phyloP scores from a whole-genome alignment of 2,113 vertebrate genomes.

The Okapia johnstoni region DNA sequence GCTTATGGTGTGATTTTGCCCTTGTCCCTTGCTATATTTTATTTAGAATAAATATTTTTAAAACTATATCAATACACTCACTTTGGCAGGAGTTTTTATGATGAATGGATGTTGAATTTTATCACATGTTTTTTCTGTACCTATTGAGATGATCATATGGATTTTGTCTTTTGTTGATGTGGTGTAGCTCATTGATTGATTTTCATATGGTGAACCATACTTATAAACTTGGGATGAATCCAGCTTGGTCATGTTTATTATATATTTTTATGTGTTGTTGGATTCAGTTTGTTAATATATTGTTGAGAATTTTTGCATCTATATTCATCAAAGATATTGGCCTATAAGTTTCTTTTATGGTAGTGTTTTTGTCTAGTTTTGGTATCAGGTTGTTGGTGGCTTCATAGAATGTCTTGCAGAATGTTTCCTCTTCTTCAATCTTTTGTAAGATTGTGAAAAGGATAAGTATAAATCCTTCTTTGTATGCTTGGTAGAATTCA shows the following conservation, averaged over 20 bases:
- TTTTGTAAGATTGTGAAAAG: not conserved
- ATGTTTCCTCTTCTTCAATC: not conserved
- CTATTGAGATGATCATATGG: not conserved
- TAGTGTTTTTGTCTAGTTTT: not conserved
- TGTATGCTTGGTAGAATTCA: not conserved
- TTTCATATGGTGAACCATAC: not conserved
- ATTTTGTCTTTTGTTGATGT: not conserved
- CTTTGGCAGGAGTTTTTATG: not conserved
- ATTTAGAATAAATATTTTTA: not conserved
- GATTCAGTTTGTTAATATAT: not conserved
- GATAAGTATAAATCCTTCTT: not conserved
- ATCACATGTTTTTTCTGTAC: not conserved
- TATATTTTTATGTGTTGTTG: not conserved
- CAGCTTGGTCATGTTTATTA: not conserved
- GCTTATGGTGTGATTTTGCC: not conserved
- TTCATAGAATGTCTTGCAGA: not conserved
- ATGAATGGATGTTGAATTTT: not conserved
- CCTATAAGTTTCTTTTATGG: not conserved
- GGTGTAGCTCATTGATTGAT: not conserved
- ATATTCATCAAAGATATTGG: not conserved
- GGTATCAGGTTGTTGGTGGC: not conserved
- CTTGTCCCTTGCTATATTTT: not conserved
- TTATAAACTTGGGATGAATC: not conserved
- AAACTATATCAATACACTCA: not conserved
- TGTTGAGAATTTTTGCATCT: not conserved